Conservation (phyloP, 2,888 invertebrate species). For the Eretmocerus hayati region DNA sequence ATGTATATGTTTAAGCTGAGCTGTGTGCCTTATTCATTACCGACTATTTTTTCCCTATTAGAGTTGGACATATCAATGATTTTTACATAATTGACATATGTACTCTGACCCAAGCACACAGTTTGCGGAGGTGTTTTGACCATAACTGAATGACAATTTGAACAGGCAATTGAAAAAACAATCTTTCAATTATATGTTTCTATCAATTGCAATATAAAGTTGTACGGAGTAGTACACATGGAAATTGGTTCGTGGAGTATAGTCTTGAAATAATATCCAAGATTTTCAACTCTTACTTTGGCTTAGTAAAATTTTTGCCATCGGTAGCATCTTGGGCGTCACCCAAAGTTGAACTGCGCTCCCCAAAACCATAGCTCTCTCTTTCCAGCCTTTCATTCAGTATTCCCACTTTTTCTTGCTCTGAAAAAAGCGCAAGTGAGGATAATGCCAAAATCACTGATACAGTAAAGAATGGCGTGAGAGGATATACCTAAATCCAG, state of each 20-base stretch:
- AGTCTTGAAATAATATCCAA: background rate
- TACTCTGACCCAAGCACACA: no score
- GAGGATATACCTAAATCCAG: constrained; percentile 69
- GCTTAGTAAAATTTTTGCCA: constrained; percentile 49
- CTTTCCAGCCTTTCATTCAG: constrained; percentile 74
- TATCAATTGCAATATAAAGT: no score
- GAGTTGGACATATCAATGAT: no score
- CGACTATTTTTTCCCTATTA: no score
- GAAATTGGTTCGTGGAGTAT: background rate
- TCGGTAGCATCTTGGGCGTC: constrained; percentile 41
- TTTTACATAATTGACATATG: no score
- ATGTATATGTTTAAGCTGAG: no score
- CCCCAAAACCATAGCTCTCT: constrained; percentile 53
- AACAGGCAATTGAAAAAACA: no score
- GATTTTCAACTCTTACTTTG: constrained; percentile 56
- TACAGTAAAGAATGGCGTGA: background rate
- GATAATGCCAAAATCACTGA: constrained; percentile 3
- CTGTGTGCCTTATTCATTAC: no score
- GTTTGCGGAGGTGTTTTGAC: no score
- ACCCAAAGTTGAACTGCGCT: constrained; percentile 41
- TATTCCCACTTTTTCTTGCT: constrained; percentile 80
- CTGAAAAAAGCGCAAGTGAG: constrained; percentile 49
- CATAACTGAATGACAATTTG: no score
- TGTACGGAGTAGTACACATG: no score
- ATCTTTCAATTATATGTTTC: no score